These are phyloP conservation scores for Leucoraja ocellata DNA, from an alignment of 2,797 vertebrate genomes.

Conservation along the genomic window DNA sequence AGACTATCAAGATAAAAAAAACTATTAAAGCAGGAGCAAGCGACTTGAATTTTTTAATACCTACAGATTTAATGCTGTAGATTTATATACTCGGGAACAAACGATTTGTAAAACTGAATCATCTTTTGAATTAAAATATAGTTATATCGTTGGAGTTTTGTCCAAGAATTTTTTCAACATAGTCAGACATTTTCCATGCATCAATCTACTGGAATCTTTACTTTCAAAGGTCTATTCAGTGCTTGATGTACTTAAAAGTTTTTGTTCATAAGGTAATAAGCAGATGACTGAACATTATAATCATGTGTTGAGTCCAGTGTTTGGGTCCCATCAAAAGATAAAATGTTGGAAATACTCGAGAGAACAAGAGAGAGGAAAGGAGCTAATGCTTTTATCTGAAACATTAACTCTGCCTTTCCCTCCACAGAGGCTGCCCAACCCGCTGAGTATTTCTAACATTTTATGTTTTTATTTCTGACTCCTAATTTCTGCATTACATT, in stretches of 20 bases:
- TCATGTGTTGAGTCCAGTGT: neutral
- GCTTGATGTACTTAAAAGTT: neutral
- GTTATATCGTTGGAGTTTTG: neutral
- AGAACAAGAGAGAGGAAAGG: too few species aligned
- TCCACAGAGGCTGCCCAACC: too few species aligned
- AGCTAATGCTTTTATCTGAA: too few species aligned
- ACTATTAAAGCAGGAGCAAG: neutral
- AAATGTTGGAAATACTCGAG: too few species aligned
- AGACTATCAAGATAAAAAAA: neutral
- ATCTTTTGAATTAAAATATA: neutral
- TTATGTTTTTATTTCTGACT: too few species aligned
- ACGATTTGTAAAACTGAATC: constrained; percentile 5
- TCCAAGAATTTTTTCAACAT: neutral
- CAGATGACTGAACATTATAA: neutral
- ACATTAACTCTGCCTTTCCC: too few species aligned
- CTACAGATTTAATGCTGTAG: neutral
- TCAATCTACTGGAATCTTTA: neutral
- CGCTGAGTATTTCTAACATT: too few species aligned
- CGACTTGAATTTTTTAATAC: neutral
- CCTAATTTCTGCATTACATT: too few species aligned
- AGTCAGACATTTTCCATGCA: too few species aligned
- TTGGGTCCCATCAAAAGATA: neutral
- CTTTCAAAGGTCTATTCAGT: neutral
- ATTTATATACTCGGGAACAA: neutral
- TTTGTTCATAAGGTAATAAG: neutral